A percentile compares a stretch with the other conserved stretches of the same genome.
Conservation (phyloP, 2,113 vertebrate species). For the Hylia prasina region DNA sequence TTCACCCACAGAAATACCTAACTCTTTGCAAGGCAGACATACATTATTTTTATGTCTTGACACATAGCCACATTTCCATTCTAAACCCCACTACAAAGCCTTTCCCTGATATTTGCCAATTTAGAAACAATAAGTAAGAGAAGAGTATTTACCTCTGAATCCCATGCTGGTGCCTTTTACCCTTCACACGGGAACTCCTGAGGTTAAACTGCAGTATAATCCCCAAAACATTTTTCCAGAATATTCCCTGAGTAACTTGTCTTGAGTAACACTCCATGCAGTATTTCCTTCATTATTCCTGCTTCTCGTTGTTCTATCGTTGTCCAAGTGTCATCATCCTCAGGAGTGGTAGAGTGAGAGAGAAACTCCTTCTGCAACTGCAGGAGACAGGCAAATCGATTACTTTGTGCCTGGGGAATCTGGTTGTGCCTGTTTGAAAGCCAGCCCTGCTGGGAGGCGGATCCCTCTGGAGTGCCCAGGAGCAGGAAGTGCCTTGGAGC, state of each 20-base stretch:
- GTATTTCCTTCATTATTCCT: conserved; percentile 39
- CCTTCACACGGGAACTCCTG: not conserved
- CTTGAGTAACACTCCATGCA: not conserved
- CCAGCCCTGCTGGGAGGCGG: conserved; percentile 73
- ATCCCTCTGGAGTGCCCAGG: conserved; percentile 42
- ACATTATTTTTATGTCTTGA: not conserved
- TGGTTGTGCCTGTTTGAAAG: conserved; percentile 74
- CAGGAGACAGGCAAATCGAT: conserved; percentile 43
- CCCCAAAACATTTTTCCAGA: not conserved
- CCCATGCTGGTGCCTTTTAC: not conserved
- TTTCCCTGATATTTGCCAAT: not conserved
- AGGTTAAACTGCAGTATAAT: conserved; percentile 12
- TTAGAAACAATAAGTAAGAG: not conserved
- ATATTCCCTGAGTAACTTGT: not conserved
- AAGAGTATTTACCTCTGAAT: conserved; percentile 62
- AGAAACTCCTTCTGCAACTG: conserved; percentile 32
- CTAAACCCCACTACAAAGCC: not conserved
- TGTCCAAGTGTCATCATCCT: conserved; percentile 21
- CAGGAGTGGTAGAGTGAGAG: not conserved
- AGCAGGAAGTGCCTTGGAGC: conserved; percentile 54
- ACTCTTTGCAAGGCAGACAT: not conserved
- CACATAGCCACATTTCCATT: not conserved
- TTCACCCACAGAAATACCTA: not conserved
- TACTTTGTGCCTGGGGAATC: conserved; percentile 75
- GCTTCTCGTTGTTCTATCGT: not conserved